phyloP scores from a whole-genome alignment of 64 coral and sea anemone species.

The Montipora foliosa region DNA sequence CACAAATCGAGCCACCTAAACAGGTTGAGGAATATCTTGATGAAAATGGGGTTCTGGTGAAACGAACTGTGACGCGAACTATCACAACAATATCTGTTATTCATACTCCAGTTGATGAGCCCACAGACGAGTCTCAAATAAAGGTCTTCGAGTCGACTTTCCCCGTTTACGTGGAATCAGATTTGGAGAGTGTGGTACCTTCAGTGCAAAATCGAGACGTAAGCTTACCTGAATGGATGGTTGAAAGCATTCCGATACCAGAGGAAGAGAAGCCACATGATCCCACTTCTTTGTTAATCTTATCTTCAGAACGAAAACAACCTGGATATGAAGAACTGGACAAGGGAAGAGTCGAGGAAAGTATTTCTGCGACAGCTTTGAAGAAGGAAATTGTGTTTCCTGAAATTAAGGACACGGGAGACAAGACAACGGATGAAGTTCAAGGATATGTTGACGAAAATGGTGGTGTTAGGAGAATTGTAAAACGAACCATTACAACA shows the following conservation, averaged over 20 bases:
- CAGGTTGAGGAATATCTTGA: conserved; percentile 48
- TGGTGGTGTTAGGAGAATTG: conserved; percentile 56
- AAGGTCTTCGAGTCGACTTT: neutral
- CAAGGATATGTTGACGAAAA: conserved; percentile 68
- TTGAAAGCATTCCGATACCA: neutral
- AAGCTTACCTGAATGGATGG: conserved; percentile 44
- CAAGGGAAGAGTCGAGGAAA: neutral
- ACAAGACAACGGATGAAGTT: neutral
- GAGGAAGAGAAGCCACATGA: neutral
- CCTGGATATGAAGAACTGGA: neutral
- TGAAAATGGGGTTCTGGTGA: conserved; percentile 49
- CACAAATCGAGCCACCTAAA: conserved; percentile 7
- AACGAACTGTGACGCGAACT: conserved; percentile 48
- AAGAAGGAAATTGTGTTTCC: conserved; percentile 22
- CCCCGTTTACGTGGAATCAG: neutral
- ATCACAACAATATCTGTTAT: conserved; percentile 52
- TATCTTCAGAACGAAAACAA: neutral
- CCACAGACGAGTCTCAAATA: neutral
- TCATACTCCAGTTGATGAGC: neutral
- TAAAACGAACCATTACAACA: conserved; percentile 38
- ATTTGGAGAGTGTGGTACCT: conserved; percentile 32
- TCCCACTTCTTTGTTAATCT: neutral
- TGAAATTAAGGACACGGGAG: conserved; percentile 9
- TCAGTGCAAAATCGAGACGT: neutral
- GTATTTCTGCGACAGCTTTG: neutral